phyloP scores from a whole-genome alignment of 30 jellyfish, hydroid and myxozoan species.

The Aurelia sp. region DNA sequence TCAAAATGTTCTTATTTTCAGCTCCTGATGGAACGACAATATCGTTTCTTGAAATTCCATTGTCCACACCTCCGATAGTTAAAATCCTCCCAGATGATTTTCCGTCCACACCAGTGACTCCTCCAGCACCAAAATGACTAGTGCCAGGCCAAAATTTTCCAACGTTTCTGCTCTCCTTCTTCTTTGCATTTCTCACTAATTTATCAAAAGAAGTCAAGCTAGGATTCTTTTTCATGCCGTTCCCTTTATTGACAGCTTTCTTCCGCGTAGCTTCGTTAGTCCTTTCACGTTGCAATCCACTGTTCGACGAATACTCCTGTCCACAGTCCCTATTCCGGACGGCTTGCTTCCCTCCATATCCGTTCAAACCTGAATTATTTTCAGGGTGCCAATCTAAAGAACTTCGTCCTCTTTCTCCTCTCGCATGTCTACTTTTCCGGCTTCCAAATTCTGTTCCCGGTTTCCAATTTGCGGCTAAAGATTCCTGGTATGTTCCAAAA shows the following conservation, averaged over 20 bases:
- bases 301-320: too few species aligned
- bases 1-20: slow-evolving; percentile 31
- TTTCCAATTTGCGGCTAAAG: slow-evolving; percentile 73
- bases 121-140: neutral
- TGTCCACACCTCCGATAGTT: neutral
- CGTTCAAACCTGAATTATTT: too few species aligned
- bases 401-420: slow-evolving; percentile 16
- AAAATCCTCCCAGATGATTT: neutral
- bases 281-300: too few species aligned
- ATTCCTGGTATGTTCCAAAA: slow-evolving; percentile 56
- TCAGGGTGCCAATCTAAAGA: too few species aligned
- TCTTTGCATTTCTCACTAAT: slow-evolving; percentile 26
- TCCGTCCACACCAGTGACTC: neutral
- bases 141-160: slow-evolving; percentile 14
- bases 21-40: neutral
- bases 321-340: too few species aligned
- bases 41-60: neutral
- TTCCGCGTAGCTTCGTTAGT: too few species aligned
- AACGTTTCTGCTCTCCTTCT: slow-evolving; percentile 17
- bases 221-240: slow-evolving; percentile 17
- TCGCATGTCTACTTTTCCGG: neutral
- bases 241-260: too few species aligned
- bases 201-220: slow-evolving; percentile 66
- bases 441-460: slow-evolving; percentile 32
- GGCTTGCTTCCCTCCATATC: too few species aligned